Evolutionary conservation across 2,113 vertebrate species (phyloP).

Genomic region (Cynopterus brachyotis): DNA sequence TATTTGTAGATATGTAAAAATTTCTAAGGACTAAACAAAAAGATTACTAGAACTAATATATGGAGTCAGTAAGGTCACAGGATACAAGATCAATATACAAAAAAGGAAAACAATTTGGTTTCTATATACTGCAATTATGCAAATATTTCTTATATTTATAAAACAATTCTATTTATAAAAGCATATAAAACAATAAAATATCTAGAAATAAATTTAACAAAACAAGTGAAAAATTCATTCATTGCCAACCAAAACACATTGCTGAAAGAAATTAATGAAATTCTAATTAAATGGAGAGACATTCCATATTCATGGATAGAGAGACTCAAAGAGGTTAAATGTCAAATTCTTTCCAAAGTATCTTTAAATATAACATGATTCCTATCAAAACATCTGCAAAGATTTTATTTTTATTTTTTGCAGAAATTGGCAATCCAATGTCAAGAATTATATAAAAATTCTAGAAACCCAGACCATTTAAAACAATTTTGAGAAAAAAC

Average conservation of each 20-base stretch:
- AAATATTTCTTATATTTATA: conserved; percentile 5
- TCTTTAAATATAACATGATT: neutral
- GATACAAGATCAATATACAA: neutral
- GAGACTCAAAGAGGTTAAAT: neutral
- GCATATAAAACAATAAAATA: conserved; percentile 32
- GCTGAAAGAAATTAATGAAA: neutral
- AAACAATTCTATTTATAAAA: neutral
- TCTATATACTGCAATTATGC: neutral
- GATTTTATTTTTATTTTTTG: no score
- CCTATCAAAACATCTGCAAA: neutral
- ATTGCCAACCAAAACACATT: neutral
- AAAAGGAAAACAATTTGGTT: conserved; percentile 22
- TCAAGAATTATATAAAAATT: neutral
- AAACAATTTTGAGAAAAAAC: neutral
- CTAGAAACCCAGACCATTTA: neutral
- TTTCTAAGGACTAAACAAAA: neutral
- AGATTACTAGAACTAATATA: neutral
- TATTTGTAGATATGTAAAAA: conserved; percentile 1
- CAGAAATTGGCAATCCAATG: neutral
- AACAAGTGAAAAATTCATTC: neutral
- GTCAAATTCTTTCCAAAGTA: neutral
- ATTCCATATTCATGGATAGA: neutral
- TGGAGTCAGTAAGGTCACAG: neutral
- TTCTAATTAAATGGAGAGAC: neutral
- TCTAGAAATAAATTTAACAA: neutral